These are phyloP conservation scores for Aselliscus stoliczkanus DNA, from an alignment of 2,797 vertebrate genomes.

Conservation along the genomic window DNA sequence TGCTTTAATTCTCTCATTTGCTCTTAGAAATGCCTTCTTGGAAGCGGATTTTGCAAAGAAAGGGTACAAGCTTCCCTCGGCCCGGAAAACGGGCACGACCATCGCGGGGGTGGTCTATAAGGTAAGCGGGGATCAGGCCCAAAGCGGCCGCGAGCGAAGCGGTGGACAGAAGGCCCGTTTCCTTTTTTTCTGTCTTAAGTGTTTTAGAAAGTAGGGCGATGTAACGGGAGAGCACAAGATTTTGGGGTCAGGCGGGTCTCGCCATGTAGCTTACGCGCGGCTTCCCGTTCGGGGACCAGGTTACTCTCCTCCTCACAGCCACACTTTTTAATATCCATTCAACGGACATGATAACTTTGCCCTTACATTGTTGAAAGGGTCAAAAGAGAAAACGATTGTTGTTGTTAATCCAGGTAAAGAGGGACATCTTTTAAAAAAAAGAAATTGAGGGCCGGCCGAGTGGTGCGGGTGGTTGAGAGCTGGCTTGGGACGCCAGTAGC, in stretches of 20 bases:
- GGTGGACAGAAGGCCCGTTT: neutral
- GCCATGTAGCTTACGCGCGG: neutral
- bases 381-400: neutral
- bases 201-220: neutral
- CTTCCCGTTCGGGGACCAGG: neutral
- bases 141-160: too few species aligned
- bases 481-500: too few species aligned
- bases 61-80: conserved; percentile 86
- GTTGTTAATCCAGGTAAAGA: neutral
- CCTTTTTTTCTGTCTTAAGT: neutral
- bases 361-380: neutral
- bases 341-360: neutral
- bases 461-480: too few species aligned
- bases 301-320: neutral
- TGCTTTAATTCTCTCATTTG: neutral
- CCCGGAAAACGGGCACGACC: conserved; percentile 98
- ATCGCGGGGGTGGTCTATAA: conserved; percentile 94
- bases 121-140: too few species aligned
- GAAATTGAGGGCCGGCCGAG: too few species aligned
- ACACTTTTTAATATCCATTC: neutral
- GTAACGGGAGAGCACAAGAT: neutral
- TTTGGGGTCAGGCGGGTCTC: neutral
- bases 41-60: conserved; percentile 85
- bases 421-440: neutral
- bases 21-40: conserved; percentile 88